These are phyloP conservation scores for Halichoerus grypus DNA, from an alignment of 2,113 vertebrate species.

Conservation along the genomic window DNA sequence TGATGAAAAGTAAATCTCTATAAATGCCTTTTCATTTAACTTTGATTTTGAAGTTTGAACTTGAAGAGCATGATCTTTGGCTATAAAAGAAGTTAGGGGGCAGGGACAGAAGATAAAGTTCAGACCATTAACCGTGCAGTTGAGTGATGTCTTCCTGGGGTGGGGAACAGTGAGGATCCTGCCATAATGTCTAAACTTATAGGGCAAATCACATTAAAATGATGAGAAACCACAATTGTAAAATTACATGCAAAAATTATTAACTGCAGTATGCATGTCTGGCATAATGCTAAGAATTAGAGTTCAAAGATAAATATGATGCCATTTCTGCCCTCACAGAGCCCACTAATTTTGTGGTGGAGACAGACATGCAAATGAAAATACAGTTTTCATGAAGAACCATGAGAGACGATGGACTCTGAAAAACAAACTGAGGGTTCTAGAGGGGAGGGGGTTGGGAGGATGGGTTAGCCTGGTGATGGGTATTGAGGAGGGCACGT, in stretches of 20 bases:
- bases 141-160: not conserved
- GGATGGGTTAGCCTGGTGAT: too few species aligned
- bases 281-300: slow-evolving; percentile 25
- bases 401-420: too few species aligned
- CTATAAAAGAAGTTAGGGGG: not conserved
- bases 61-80: not conserved
- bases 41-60: slow-evolving; percentile 35
- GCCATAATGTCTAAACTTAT: not conserved
- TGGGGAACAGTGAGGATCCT: not conserved
- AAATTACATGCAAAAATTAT: slow-evolving; percentile 17
- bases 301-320: slow-evolving; percentile 9
- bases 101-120: not conserved
- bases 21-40: slow-evolving; percentile 10
- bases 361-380: not conserved
- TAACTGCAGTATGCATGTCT: not conserved
- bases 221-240: not conserved
- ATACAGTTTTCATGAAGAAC: not conserved
- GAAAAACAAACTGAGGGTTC: too few species aligned
- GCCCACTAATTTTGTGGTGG: not conserved
- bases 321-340: not conserved
- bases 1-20: not conserved
- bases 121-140: not conserved
- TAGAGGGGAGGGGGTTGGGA: too few species aligned
- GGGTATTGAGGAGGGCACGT: too few species aligned
- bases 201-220: not conserved